phyloP scores from a whole-genome alignment of 2,113 vertebrate genomes.

The Probosciger aterrimus region DNA sequence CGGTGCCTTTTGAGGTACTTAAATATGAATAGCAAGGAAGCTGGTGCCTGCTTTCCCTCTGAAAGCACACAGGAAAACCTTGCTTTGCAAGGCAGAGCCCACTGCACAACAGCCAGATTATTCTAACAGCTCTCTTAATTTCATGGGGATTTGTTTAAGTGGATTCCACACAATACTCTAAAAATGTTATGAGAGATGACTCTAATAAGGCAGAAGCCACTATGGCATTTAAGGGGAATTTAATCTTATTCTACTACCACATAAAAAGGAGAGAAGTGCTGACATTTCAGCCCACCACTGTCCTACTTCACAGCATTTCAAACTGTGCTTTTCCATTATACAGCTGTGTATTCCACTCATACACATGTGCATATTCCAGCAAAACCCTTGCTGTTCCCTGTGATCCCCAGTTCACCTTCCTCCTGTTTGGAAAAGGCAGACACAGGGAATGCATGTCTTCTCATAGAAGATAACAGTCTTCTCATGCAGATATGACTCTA shows the following conservation, averaged over 20 bases:
- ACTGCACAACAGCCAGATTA: slow-evolving; percentile 11
- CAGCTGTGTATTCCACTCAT: not conserved
- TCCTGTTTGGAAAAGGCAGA: not conserved
- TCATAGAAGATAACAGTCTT: not conserved
- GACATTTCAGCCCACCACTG: slow-evolving; percentile 54
- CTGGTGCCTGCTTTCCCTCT: not conserved
- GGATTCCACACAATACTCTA: slow-evolving; percentile 50
- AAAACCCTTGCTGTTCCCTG: not conserved
- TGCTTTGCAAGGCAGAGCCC: slow-evolving; percentile 15
- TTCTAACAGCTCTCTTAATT: slow-evolving; percentile 55
- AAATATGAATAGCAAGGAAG: slow-evolving; percentile 46
- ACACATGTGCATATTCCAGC: not conserved
- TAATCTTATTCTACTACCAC: slow-evolving; percentile 62
- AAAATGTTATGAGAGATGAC: slow-evolving; percentile 64
- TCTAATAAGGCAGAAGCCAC: slow-evolving; percentile 67
- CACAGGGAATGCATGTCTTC: accelerated
- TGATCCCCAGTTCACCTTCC: not conserved
- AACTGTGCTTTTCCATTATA: slow-evolving; percentile 12
- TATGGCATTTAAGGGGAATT: slow-evolving; percentile 43
- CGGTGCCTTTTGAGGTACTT: slow-evolving; percentile 33
- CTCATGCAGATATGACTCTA: not conserved
- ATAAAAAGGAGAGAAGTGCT: slow-evolving; percentile 55
- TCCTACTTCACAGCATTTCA: slow-evolving; percentile 35
- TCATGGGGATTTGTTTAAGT: slow-evolving; percentile 56
- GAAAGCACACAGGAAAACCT: not conserved